Evolutionary conservation across 1,140 invertebrate genomes (phyloP).

Genomic region (Bombus affinis): DNA sequence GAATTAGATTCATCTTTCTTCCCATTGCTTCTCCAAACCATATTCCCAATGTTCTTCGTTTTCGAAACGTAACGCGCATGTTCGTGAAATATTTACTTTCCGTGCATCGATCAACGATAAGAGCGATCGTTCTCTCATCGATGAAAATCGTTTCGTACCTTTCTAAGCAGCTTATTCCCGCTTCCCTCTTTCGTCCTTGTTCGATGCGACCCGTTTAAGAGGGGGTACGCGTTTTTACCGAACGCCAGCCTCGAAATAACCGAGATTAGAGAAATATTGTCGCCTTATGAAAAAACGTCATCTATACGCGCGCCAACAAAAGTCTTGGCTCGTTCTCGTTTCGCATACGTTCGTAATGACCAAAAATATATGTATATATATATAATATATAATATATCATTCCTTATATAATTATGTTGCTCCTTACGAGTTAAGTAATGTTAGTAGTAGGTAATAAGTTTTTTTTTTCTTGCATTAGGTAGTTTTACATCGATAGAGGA

Average conservation of each 20-base stretch:
- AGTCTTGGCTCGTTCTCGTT: slow-evolving; percentile 76
- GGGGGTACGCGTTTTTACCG: slow-evolving; percentile 52
- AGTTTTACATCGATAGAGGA: slow-evolving; percentile 82
- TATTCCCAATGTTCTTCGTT: no score
- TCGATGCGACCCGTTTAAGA: slow-evolving; percentile 20
- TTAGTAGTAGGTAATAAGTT: slow-evolving; percentile 81
- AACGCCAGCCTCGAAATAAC: slow-evolving; percentile 73
- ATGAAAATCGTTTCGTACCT: neutral
- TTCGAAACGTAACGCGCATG: no score
- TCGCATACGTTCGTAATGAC: slow-evolving; percentile 81
- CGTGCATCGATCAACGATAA: neutral
- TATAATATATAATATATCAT: slow-evolving; percentile 79
- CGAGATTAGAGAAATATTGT: slow-evolving; percentile 82
- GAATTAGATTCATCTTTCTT: no score
- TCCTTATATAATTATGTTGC: slow-evolving; percentile 80
- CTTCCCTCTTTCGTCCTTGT: no score
- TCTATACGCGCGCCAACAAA: slow-evolving; percentile 76
- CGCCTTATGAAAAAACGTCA: slow-evolving; percentile 80
- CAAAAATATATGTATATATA: slow-evolving; percentile 82
- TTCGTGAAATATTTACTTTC: no score
- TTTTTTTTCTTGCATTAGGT: slow-evolving; percentile 71
- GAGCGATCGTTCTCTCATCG: neutral
- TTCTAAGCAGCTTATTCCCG: neutral
- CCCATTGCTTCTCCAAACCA: no score
- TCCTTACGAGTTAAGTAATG: slow-evolving; percentile 81